phyloP scores from a whole-genome alignment of 2,797 vertebrate species.

The Micrastur ruficollis region DNA sequence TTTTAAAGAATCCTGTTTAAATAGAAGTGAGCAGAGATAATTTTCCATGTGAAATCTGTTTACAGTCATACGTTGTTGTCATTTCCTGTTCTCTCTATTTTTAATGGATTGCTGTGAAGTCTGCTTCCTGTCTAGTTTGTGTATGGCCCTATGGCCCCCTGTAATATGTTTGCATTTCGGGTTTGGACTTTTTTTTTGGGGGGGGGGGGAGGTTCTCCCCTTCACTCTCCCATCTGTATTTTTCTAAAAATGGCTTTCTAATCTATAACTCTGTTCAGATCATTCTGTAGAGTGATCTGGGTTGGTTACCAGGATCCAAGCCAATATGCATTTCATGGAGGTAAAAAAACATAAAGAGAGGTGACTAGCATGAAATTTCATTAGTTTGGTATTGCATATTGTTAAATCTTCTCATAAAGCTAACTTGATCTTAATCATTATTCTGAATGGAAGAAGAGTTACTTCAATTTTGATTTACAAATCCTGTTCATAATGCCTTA shows the following conservation, averaged over 20 bases:
- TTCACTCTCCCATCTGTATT: neutral
- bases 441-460: neutral
- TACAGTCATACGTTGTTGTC: neutral
- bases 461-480: neutral
- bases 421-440: neutral
- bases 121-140: neutral
- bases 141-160: neutral
- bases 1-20: neutral
- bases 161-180: neutral
- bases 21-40: neutral
- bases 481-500: neutral
- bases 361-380: neutral
- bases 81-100: neutral
- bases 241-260: neutral
- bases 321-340: neutral
- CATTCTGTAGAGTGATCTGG: neutral
- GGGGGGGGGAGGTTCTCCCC: accelerated
- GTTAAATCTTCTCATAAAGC: neutral
- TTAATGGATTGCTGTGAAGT: neutral
- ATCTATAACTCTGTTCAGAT: neutral
- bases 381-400: neutral
- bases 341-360: neutral
- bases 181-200: neutral
- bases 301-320: neutral
- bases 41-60: neutral